Evolutionary conservation across 2,113 vertebrate genomes (phyloP), one percentile per base, ranked within the genome.

Genomic region (Periophthalmus modestus): DNA sequence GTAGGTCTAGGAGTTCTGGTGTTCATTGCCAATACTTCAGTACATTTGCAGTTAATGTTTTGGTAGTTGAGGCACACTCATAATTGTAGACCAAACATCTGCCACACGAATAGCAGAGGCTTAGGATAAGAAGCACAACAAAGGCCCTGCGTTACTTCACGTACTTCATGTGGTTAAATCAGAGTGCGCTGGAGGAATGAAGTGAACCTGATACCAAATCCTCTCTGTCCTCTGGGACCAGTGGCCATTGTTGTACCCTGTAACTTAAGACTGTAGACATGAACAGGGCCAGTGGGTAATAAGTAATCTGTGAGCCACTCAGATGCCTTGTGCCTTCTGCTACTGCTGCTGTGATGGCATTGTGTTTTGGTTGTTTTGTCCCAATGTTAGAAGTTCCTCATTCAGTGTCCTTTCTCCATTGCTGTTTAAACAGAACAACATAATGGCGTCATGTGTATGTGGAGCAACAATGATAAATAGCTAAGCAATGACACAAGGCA

Each of bases 231-330:
- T 80, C n/a, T 5, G 77, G 79, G 82, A 82, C 47, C 66, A 39
- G 21, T 34, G 2, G 86, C 72, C 74, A 90, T 92, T 93, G 92
- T 93, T 65, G 78, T 74, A 24, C 67, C 55, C 66, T 84, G 92
- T 85, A 92, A 93, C 78, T 89, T 74, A 88, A 92, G 76, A 83
- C 84, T 9, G 70, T 11, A 77, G 74, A 86, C 85, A 76, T 90
- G 90, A 92, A 87, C 85, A 83, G 83, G 55, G 81, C 83, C 86
- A 63, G 23, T n/a, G 47, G 88, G 85, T 88, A 87, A 88, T 85
- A 87, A 88, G 62, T 87, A 83, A 88, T 86, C 89, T 82, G 83
- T 83, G 81, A 78, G 87, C 81, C 80, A 73, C 82, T 66, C 58
- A 47, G 59, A 50, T 7, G 69, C 78, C 87, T 85, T 84, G 81